Evolutionary conservation across 2,888 invertebrate genomes (phyloP).

Genomic region (Julus scanicus): DNA sequence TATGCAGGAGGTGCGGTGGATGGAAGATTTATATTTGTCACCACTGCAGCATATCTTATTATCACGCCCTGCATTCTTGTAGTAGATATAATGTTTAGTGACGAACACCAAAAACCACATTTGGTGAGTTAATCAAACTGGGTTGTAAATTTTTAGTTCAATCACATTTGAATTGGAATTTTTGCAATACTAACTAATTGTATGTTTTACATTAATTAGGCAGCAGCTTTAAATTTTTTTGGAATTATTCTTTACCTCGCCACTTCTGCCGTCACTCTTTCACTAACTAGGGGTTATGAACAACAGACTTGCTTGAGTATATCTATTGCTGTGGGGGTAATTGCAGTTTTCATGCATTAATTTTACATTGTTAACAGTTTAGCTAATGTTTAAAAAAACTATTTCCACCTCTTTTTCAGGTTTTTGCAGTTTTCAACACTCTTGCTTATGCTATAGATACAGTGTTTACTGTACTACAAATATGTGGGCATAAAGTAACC

Average conservation of each 20-base stretch:
- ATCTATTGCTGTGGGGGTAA: background rate
- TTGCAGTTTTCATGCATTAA: background rate
- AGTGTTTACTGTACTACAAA: background rate
- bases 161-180: background rate
- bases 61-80: slow-evolving; percentile 9
- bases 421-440: background rate
- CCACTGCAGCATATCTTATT: background rate
- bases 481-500: background rate
- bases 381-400: background rate
- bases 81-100: background rate
- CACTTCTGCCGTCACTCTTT: background rate
- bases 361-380: background rate
- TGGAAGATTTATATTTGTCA: background rate
- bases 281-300: background rate
- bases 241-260: background rate
- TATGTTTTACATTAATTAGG: background rate
- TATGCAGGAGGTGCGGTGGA: background rate
- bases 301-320: background rate
- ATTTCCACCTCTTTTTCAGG: background rate
- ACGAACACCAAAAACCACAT: slow-evolving; percentile 24
- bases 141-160: background rate
- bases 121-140: background rate
- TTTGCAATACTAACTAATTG: background rate
- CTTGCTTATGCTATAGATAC: slow-evolving; percentile 27
- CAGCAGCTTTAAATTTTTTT: slow-evolving; percentile 7